Percentiles rank a stretch among this genome's conserved stretches.
These are phyloP conservation scores for Julus scandinavius DNA, from an alignment of 2,888 invertebrate species.

Conservation along the genomic window DNA sequence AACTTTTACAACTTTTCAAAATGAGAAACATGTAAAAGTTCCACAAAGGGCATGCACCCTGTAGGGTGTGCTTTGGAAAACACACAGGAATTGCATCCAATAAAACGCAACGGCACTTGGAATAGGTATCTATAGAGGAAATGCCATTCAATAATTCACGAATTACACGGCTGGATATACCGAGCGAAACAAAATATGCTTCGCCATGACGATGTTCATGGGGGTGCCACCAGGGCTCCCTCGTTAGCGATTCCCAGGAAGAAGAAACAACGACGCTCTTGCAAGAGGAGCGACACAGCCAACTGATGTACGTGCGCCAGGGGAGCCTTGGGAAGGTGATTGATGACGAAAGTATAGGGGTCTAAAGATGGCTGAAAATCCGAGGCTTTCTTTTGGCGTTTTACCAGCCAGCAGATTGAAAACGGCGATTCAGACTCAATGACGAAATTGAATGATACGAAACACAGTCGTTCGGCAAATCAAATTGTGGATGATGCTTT, in stretches of 20 bases:
- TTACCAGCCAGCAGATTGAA: conserved; percentile 24
- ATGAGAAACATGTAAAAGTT: background rate
- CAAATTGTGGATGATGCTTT: background rate
- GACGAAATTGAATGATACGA: background rate
- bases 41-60: background rate
- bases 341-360: conserved; percentile 30
- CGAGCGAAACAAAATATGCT: conserved; percentile 15
- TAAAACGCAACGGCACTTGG: background rate
- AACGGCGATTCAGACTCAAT: background rate
- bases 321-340: conserved; percentile 30
- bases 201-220: conserved; percentile 21
- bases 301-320: conserved; percentile 17
- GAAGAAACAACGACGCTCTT: conserved; percentile 6
- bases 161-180: conserved; percentile 16
- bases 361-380: conserved; percentile 35
- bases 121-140: background rate
- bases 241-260: conserved; percentile 35
- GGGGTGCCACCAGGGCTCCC: conserved; percentile 27
- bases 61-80: background rate
- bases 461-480: background rate
- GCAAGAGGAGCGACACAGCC: background rate
- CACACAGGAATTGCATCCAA: background rate
- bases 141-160: conserved; percentile 3
- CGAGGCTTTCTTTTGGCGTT: background rate
- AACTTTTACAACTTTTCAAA: background rate